Evolutionary conservation across 2,113 vertebrate species (phyloP).

Genomic region (Pelusios castaneus): DNA sequence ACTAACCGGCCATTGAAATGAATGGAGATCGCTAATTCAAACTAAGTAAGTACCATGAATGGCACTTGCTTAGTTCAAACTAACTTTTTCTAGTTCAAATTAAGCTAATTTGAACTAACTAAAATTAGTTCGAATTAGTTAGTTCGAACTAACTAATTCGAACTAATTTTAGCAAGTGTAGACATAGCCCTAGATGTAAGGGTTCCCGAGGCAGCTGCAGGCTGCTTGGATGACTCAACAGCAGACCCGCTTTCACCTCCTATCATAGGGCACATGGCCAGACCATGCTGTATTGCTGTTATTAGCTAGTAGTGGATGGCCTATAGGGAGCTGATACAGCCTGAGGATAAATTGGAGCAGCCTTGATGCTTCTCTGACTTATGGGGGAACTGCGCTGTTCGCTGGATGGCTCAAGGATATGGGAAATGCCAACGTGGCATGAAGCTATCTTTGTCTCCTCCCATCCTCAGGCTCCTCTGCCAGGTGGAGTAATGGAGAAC

Average conservation of each 20-base stretch:
- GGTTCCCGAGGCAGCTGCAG: not conserved
- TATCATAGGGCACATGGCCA: not conserved
- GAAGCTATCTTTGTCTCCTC: not conserved
- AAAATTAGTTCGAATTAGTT: no score
- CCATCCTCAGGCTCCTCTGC: not conserved
- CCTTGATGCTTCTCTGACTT: not conserved
- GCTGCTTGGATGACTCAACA: not conserved
- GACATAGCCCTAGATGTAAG: no score
- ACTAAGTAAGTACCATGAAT: no score
- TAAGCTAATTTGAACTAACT: no score
- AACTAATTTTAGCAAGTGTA: no score
- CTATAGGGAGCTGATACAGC: not conserved
- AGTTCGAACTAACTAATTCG: no score
- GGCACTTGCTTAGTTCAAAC: no score
- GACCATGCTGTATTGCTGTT: not conserved
- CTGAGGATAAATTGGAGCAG: not conserved
- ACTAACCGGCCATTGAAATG: no score
- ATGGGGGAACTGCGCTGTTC: not conserved
- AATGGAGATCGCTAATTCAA: no score
- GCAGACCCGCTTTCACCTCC: not conserved
- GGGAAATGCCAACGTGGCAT: not conserved
- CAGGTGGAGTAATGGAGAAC: not conserved
- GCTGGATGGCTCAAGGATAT: not conserved
- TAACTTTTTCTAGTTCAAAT: no score
- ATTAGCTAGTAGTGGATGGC: not conserved